Evolutionary conservation across 2,113 vertebrate species (phyloP).

Genomic region (Erythrocercus mccallii): DNA sequence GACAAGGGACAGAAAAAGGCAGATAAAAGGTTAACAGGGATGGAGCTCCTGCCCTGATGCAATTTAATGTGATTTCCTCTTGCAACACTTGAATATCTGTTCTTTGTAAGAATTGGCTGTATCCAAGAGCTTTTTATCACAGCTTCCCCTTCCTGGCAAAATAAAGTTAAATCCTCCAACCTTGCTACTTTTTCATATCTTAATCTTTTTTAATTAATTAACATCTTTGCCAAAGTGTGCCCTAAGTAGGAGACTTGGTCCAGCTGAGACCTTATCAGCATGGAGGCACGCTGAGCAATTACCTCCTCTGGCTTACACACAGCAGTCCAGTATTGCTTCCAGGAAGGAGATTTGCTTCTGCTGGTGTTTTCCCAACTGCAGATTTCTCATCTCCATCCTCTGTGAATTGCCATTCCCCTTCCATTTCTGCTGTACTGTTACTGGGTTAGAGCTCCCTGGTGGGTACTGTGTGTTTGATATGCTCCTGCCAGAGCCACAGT

Average conservation of each 20-base stretch:
- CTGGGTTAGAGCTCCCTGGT: background rate
- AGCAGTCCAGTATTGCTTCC: background rate
- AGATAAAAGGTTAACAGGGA: background rate
- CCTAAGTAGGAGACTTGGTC: background rate
- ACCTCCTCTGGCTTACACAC: background rate
- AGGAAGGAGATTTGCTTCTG: background rate
- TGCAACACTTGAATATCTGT: background rate
- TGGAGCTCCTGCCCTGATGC: background rate
- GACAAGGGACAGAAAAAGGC: background rate
- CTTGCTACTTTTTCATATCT: background rate
- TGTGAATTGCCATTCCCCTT: background rate
- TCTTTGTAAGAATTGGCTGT: background rate
- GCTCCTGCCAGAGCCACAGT: background rate
- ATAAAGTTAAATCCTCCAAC: background rate
- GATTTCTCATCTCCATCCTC: background rate
- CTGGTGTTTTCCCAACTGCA: background rate
- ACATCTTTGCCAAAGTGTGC: background rate
- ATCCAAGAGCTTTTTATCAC: background rate
- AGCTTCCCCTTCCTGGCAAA: conserved; percentile 28
- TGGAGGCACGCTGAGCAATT: background rate
- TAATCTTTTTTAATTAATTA: conserved; percentile 18
- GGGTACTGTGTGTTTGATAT: background rate
- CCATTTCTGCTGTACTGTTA: background rate
- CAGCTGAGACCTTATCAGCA: background rate
- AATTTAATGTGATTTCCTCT: conserved; percentile 33